Evolutionary conservation across 2,888 invertebrate genomes (phyloP).

Genomic region (Cantharis rufa): DNA sequence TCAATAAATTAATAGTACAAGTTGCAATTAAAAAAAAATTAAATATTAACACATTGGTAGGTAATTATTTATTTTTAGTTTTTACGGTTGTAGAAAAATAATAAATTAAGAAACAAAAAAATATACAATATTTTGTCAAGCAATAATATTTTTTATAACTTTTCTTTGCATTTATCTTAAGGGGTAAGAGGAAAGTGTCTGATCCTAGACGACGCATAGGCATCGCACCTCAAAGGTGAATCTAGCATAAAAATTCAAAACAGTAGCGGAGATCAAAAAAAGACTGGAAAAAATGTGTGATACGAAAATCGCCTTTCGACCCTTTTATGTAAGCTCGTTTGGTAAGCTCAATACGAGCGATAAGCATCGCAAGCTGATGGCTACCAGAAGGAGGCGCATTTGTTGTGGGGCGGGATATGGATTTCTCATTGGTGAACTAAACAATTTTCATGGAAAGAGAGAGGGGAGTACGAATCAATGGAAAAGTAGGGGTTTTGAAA

Average conservation of each 20-base stretch:
- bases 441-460: slow-evolving; percentile 10
- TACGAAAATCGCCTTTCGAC: slow-evolving; percentile 21
- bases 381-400: slow-evolving; percentile 53
- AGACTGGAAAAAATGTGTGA: slow-evolving; percentile 11
- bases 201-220: slow-evolving; percentile 11
- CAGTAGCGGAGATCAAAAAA: slow-evolving; percentile 23
- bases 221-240: slow-evolving; percentile 31
- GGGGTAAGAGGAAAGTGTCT: not conserved
- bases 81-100: not conserved
- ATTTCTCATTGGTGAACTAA: slow-evolving; percentile 41
- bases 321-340: slow-evolving; percentile 18
- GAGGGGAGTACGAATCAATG: slow-evolving; percentile 49
- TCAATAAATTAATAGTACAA: not conserved
- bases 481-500: slow-evolving; percentile 43
- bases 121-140: not conserved
- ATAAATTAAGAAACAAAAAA: not conserved
- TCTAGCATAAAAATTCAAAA: slow-evolving; percentile 29
- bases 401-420: slow-evolving; percentile 41
- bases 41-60: too few relatives aligned
- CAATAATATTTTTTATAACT: not conserved
- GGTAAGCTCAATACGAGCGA: slow-evolving; percentile 37
- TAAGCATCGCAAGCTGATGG: slow-evolving; percentile 56
- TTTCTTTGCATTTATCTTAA: not conserved
- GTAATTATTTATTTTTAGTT: not conserved
- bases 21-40: not conserved